These are phyloP conservation scores for Pteropus rufus DNA, from an alignment of 2,797 vertebrate genomes.

Conservation along the genomic window DNA sequence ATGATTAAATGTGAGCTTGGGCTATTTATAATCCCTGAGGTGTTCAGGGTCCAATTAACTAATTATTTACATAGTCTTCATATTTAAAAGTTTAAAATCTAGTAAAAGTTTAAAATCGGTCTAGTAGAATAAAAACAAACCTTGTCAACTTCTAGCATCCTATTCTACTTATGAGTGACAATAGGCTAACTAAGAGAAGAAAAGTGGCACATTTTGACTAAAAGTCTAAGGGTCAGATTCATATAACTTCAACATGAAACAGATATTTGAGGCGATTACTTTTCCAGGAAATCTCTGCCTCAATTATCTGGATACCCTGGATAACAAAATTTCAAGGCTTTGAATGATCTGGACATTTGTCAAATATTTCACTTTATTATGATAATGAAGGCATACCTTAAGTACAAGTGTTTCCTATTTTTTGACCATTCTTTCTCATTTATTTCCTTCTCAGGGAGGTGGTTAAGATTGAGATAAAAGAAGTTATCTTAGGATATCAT, in stretches of 20 bases:
- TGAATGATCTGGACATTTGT: not conserved
- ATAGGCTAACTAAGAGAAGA: not conserved
- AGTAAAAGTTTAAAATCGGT: not conserved
- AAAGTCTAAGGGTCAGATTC: not conserved
- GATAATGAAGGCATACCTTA: not conserved
- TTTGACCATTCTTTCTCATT: not conserved
- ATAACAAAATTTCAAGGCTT: not conserved
- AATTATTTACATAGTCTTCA: conserved; percentile 24
- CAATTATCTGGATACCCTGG: not conserved
- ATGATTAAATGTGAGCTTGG: conserved; percentile 30
- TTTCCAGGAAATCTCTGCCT: not conserved
- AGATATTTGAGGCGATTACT: not conserved
- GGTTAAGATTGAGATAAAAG: not conserved
- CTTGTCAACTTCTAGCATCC: not conserved
- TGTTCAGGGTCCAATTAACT: not conserved
- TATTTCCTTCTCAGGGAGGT: not conserved
- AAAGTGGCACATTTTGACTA: not conserved
- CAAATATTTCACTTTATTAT: not conserved
- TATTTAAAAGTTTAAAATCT: conserved; percentile 44
- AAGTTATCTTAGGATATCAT: not conserved
- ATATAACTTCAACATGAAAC: not conserved
- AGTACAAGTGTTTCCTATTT: not conserved
- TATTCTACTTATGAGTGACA: not conserved
- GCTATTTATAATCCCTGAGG: conserved; percentile 42
- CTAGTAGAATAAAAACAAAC: not conserved